Evolutionary conservation across 2,888 invertebrate genomes (phyloP).

Genomic region (Leptothorax acervorum): DNA sequence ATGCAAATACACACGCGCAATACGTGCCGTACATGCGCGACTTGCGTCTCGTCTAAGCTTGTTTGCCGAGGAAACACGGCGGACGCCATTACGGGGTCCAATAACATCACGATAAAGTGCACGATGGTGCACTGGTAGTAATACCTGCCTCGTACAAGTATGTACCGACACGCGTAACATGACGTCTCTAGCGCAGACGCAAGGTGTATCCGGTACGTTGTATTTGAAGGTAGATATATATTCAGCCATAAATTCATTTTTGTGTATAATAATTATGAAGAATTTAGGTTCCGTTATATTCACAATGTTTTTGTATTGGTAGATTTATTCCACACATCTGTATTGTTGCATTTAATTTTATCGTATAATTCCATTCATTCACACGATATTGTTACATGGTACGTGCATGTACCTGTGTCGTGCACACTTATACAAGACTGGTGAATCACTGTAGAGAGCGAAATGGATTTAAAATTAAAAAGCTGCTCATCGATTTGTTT

Average conservation of each 20-base stretch:
- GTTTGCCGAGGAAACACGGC: constrained; percentile 74
- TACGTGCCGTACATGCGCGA: constrained; percentile 63
- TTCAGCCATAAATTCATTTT: not conserved
- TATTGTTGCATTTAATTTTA: constrained; percentile 14
- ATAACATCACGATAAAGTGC: constrained; percentile 80
- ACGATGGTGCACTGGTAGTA: constrained; percentile 58
- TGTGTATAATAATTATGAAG: not conserved
- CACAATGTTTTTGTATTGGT: not conserved
- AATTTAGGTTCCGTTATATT: not conserved
- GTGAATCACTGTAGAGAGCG: not conserved
- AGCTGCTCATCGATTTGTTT: not conserved
- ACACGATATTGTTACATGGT: not conserved
- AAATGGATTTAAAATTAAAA: constrained; percentile 30
- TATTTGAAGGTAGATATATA: not conserved
- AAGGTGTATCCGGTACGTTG: constrained; percentile 8
- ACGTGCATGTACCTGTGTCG: not conserved
- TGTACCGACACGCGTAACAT: constrained; percentile 56
- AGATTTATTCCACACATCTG: not conserved
- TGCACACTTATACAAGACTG: not conserved
- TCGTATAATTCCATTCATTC: not conserved
- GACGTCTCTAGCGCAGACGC: constrained; percentile 10
- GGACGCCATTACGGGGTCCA: constrained; percentile 77
- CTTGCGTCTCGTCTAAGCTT: constrained; percentile 64
- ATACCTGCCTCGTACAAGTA: constrained; percentile 59
- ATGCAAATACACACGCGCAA: constrained; percentile 73